Percentiles rank a stretch among this genome's conserved stretches.
Evolutionary conservation across 35 echinoderm and acorn worm species (phyloP).

Genomic region (Hemicentrotus pulcherrimus): DNA sequence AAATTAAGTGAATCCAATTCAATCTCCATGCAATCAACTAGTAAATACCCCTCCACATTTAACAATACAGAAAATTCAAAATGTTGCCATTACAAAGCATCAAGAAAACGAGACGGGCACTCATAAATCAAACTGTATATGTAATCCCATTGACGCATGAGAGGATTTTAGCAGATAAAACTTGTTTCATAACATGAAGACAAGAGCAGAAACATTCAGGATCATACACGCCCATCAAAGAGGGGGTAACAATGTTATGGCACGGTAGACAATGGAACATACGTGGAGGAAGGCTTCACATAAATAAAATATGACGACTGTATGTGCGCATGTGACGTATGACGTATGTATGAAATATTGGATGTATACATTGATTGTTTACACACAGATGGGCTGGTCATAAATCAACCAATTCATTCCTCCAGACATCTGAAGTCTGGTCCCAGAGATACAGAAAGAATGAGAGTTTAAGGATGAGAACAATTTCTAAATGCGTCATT

Average conservation of each 20-base stretch:
- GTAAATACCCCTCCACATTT: neutral
- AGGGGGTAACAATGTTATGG: neutral
- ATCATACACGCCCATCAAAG: neutral
- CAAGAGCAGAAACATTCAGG: neutral
- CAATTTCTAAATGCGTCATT: too few relatives aligned
- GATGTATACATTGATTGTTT: neutral
- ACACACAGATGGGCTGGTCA: neutral
- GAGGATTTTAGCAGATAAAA: neutral
- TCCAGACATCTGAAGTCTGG: neutral
- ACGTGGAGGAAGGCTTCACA: neutral
- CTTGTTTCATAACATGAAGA: neutral
- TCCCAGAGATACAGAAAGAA: neutral
- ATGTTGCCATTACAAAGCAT: neutral
- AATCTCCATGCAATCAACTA: neutral
- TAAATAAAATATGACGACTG: neutral
- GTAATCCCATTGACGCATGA: slow-evolving; percentile 9
- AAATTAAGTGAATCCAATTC: neutral
- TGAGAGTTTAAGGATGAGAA: neutral
- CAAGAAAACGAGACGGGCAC: neutral
- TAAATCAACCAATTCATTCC: neutral
- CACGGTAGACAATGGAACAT: neutral
- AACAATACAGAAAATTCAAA: neutral
- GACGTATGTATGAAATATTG: neutral
- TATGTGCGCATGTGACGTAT: neutral
- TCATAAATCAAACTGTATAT: slow-evolving; percentile 3